phyloP scores from a whole-genome alignment of 2,888 invertebrate species.

The Diadromus collaris region DNA sequence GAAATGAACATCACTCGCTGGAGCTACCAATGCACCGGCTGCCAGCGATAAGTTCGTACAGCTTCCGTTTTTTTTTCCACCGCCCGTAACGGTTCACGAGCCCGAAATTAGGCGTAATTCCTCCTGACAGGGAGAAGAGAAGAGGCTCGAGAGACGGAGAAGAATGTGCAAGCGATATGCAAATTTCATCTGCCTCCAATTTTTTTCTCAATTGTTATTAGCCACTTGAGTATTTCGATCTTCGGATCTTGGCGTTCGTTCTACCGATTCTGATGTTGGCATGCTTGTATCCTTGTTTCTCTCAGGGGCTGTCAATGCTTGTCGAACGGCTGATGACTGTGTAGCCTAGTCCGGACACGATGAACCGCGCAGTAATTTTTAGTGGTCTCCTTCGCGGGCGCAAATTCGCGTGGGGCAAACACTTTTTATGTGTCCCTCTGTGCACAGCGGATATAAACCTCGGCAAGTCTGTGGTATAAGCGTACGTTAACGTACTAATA shows the following conservation, averaged over 20 bases:
- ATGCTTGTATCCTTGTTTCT: not conserved
- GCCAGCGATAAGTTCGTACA: constrained; percentile 10
- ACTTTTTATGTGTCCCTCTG: constrained; percentile 34
- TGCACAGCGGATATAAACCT: constrained; percentile 38
- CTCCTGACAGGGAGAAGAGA: not conserved
- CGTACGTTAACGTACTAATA: constrained; percentile 58
- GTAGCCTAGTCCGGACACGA: not conserved
- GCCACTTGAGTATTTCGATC: not conserved
- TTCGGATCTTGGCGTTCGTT: not conserved
- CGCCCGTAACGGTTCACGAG: not conserved
- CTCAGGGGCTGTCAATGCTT: not conserved
- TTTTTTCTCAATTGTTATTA: not conserved
- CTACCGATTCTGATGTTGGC: not conserved
- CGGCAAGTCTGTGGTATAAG: constrained; percentile 23
- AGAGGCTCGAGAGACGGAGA: not conserved
- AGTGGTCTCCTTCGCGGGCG: constrained; percentile 3
- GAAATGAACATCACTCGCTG: too few relatives aligned
- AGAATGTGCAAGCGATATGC: not conserved
- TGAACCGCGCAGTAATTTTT: not conserved
- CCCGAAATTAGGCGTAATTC: not conserved
- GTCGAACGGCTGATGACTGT: not conserved
- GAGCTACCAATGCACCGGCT: too few relatives aligned
- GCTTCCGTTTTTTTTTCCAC: not conserved
- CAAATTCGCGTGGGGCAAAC: constrained; percentile 25
- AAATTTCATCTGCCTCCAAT: not conserved